These are phyloP conservation scores for Scophthalmus maximus DNA, from an alignment of 2,113 vertebrate genomes.

Conservation along the genomic window DNA sequence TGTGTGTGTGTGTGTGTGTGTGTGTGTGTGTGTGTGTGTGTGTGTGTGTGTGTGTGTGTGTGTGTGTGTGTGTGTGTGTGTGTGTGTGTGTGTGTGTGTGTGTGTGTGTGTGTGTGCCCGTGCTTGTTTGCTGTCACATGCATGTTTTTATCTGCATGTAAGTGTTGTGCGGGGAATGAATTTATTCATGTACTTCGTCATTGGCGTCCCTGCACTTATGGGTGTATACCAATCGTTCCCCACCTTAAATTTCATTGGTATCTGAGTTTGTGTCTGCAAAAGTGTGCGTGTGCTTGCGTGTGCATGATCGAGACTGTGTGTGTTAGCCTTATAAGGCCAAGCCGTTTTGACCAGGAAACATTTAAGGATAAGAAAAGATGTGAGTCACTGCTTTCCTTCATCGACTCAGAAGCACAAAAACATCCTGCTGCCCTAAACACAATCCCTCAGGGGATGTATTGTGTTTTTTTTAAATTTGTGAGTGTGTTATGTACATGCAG, in stretches of 20 bases:
- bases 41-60: background rate
- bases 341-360: slow-evolving; percentile 60
- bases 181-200: too few relatives aligned
- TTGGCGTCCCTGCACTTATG: too few relatives aligned
- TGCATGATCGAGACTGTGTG: slow-evolving; percentile 19
- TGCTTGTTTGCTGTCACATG: too few relatives aligned
- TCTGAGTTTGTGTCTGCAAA: slow-evolving; percentile 13
- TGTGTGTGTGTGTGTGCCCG: too few relatives aligned
- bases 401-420: slow-evolving; percentile 60
- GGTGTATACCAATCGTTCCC: too few relatives aligned
- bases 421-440: slow-evolving; percentile 55
- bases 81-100: too few relatives aligned
- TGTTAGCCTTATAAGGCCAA: slow-evolving; percentile 67
- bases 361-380: slow-evolving; percentile 68
- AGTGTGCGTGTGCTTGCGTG: slow-evolving; percentile 6
- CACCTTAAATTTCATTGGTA: too few relatives aligned
- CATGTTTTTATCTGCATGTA: too few relatives aligned
- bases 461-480: slow-evolving; percentile 6
- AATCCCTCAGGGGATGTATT: slow-evolving; percentile 42
- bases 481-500: background rate
- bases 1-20: background rate
- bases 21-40: slow-evolving; percentile 3
- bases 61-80: too few relatives aligned
- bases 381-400: slow-evolving; percentile 67
- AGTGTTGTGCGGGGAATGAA: too few relatives aligned